A percentile compares a stretch with the other conserved stretches of the same genome.
Conservation (phyloP, 2,888 invertebrate species). For the Noctua comes region DNA sequence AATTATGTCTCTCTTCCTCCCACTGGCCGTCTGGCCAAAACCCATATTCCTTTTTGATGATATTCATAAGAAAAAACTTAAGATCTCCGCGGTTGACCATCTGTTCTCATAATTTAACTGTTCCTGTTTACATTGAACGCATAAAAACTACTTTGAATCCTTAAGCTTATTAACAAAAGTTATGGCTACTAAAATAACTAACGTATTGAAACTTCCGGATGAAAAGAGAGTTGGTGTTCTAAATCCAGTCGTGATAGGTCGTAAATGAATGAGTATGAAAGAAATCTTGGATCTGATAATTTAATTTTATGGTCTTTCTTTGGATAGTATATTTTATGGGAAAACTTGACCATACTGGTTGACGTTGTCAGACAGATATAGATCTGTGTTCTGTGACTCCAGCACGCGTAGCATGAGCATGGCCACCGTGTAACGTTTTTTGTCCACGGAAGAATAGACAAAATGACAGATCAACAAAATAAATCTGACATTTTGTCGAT, state of each 20-base stretch:
- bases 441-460: too few relatives aligned
- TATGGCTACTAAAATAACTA: slow-evolving; percentile 48
- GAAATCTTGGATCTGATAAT: slow-evolving; percentile 24
- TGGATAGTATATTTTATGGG: slow-evolving; percentile 22
- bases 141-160: slow-evolving; percentile 52
- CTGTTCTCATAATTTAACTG: slow-evolving; percentile 53
- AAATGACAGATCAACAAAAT: too few relatives aligned
- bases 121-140: slow-evolving; percentile 53
- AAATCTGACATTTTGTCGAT: too few relatives aligned
- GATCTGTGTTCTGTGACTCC: neutral
- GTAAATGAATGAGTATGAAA: slow-evolving; percentile 46
- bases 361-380: neutral
- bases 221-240: slow-evolving; percentile 36
- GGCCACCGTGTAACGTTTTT: too few relatives aligned
- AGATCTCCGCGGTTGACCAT: slow-evolving; percentile 54
- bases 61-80: slow-evolving; percentile 51
- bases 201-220: slow-evolving; percentile 35
- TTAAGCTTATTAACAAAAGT: slow-evolving; percentile 43
- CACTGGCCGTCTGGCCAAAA: slow-evolving; percentile 37
- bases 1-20: neutral
- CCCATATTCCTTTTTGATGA: slow-evolving; percentile 34
- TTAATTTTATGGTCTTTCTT: slow-evolving; percentile 39
- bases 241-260: slow-evolving; percentile 30
- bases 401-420: too few relatives aligned
- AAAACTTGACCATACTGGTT: slow-evolving; percentile 1